Conservation (phyloP, 2,113 vertebrate genomes). For the Jaculus jaculus region DNA sequence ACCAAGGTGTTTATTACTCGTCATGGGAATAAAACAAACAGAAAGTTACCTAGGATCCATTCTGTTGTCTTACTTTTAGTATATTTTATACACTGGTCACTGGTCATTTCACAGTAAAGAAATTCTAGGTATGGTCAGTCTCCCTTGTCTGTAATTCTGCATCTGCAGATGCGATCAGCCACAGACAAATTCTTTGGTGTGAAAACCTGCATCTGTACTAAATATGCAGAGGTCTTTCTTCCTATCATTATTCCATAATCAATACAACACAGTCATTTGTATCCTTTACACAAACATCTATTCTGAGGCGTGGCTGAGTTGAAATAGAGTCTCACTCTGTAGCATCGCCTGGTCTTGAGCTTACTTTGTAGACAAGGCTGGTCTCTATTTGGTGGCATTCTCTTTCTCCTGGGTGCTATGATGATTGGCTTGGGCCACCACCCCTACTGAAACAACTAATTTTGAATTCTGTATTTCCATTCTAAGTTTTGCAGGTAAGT, state of each 20-base stretch:
- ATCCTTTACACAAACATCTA: not conserved
- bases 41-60: not conserved
- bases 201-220: not conserved
- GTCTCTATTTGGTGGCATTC: too few relatives aligned
- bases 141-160: not conserved
- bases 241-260: not conserved
- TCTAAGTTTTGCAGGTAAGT: not conserved
- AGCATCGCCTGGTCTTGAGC: too few relatives aligned
- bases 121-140: not conserved
- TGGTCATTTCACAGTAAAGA: slow-evolving; percentile 39
- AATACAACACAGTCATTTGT: not conserved
- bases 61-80: not conserved
- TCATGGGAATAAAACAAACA: not conserved
- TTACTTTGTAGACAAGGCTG: too few relatives aligned
- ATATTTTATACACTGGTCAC: not conserved
- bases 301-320: not conserved
- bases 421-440: not conserved
- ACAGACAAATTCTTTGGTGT: not conserved
- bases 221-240: not conserved
- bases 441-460: not conserved
- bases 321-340: not conserved
- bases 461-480: not conserved
- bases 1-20: not conserved
- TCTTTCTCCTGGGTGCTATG: not conserved
- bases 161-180: not conserved